Evolutionary conservation across 2,797 vertebrate genomes (phyloP), one percentile per base, ranked within the genome.

Genomic region (Eulemur albifrons): DNA sequence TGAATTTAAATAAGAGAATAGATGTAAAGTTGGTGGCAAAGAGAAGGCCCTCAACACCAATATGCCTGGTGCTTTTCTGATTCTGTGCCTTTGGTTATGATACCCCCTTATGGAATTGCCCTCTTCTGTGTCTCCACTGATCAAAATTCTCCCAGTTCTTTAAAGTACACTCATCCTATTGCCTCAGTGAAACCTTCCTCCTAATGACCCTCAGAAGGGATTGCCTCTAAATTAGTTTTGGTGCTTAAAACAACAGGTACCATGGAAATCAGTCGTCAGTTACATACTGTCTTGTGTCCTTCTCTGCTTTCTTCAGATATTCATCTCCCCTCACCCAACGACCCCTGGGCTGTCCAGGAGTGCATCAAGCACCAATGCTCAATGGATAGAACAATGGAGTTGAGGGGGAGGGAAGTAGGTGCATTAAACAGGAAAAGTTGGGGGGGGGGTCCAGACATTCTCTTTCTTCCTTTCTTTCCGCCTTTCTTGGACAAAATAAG

Each of bases 401-500:
- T 2, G 10, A 48, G 35, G 15, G 27, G 45, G 15, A 83, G 18
- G 57, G 38, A 90, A 87, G 43, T 35, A 77, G 45, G 25, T 63
- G 20, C 77, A 67, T 63, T 87, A 83, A 88, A 88, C 72, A 88
- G 86, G 67, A 90, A 76, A 82, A 52, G 50, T 50, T 43, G 38
- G 63, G 79, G 32, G 40, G 59, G 40, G 9, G 38, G 70, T 17
- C 86, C 54, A 43, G 25, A 30, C 32, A 88, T n/a, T 17, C 30
- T 35, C 45, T 59, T n/a, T 59, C 38, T 87, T n/a, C 14, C 30
- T 87, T n/a, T 57, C 52, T 65, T 67, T 76, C 72, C 6, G 20
- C 27, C 27, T 84, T 86, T 93, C 63, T 72, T 88, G 32, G 70
- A 83, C 79, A 93, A 96, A 93, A 65, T 82, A 79, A 70, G 17